Base-by-base conservation (phyloP, 2,113 vertebrate species). In the Sclerurus mexicanus region DNA sequence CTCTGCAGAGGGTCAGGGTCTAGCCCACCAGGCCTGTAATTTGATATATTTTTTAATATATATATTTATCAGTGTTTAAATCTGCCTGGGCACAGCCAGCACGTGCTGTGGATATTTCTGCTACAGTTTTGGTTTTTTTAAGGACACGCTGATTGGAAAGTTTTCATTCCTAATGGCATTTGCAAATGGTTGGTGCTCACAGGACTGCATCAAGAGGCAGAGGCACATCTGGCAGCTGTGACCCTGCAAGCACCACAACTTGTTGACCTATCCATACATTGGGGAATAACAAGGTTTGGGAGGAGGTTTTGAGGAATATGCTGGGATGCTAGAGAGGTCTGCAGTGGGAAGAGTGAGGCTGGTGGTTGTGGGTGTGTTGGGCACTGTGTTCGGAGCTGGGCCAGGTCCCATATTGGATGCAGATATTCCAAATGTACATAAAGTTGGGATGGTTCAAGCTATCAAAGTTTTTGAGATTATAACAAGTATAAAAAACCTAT, bases 361-460 rank as follows among this genome's bases (percentile, higher is more conserved):
- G 47, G 27, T 50, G 62, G 39, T n/a, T 0, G 0, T 68, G 62
- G 17, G 18, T 13, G 47, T 7, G 1, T 16, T 46, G 35, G 33
- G 49, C 1, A 4, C 52, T 55, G 33, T 0, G 0, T 50, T 21
- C 1, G 2, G 52, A 49, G 31, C 47, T 67, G 30, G 24, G 39
- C 42, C 33, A 14, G 28, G 31, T 50, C 74, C 13, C 9, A 4
- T 37, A 9, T 24, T 66, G n/a, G 46, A 25, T 71, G 63, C 23
- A 37, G 22, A 7, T 33, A 3, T 19, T 14, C 47, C 33, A 23
- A 68, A n/a, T 47, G 22, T 67, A 60, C 3, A 0, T 19, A 35
- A 49, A 67, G 52, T 46, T 2, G 1, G n/a, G 30, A 27, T 40
- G n/a, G 49, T 49, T 95, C 85, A 37, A 77, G 40, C 37, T 53